These are phyloP conservation scores for Melanostoma scalare DNA, from an alignment of 2,888 invertebrate species.

Conservation along the genomic window DNA sequence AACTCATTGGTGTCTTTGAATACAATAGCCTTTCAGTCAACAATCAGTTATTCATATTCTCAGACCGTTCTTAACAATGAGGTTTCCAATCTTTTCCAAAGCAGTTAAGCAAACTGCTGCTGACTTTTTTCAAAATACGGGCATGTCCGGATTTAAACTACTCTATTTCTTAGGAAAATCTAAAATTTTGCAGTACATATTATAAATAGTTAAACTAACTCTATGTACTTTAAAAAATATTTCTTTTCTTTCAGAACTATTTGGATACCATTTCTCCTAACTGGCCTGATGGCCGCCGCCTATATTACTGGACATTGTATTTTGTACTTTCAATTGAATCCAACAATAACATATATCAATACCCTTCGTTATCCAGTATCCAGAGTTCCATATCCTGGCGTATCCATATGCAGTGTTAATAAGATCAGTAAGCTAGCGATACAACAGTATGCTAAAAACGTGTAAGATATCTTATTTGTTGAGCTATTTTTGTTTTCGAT, in stretches of 20 bases:
- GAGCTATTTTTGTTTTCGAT: background rate
- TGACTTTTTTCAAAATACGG: no score
- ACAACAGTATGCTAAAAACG: constrained; percentile 64
- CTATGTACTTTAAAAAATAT: background rate
- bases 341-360: constrained; percentile 76
- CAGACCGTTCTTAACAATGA: no score
- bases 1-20: no score
- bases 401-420: constrained; percentile 77
- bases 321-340: constrained; percentile 75
- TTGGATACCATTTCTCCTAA: constrained; percentile 77
- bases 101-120: no score
- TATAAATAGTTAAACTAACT: background rate
- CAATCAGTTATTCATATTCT: no score
- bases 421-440: constrained; percentile 76
- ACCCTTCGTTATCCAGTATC: constrained; percentile 61
- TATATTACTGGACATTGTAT: constrained; percentile 75
- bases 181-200: no score
- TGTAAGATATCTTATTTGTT: constrained; percentile 59
- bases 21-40: no score
- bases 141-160: no score
- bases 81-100: no score
- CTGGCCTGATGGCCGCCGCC: constrained; percentile 75
- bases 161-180: no score
- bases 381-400: constrained; percentile 74
- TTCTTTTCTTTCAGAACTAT: constrained; percentile 71